Evolutionary conservation across 2,888 invertebrate genomes (phyloP), one percentile per base, ranked within the genome.

Genomic region (Fragum sueziense): DNA sequence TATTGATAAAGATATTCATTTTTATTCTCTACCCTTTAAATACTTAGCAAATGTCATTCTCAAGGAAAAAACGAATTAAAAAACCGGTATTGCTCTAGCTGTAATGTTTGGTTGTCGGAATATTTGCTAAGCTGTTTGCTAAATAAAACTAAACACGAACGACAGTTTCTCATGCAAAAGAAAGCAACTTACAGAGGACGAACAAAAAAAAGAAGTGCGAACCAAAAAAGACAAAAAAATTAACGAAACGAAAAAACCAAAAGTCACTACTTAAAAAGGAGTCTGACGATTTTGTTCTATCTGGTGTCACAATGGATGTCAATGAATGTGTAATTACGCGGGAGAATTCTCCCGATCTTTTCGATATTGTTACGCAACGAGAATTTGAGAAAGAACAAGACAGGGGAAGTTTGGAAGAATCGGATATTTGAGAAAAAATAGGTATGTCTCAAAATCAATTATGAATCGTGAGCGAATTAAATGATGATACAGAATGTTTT

Each of bases 401-500:
- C n/a, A n/a, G n/a, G n/a, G n/a, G n/a, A n/a, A n/a, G n/a, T n/a
- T n/a, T 47, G 14, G 20, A 47, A 47, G 47, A 47, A 20, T 47
- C 47, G 3, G 14, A 47, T 47, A 14, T 47, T 11, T 25, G 25
- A 57, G 47, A 37, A 67, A 25, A n/a, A n/a, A n/a, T n/a, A n/a
- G n/a, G n/a, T n/a, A n/a, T 27, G 25, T 47, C 67, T 34, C 67
- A 67, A 41, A 67, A 67, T 25, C 67, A 67, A 25, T 67, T 67
- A 67, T 41, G 47, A 20, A 47, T n/a, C n/a, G n/a, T n/a, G n/a
- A n/a, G n/a, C n/a, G n/a, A n/a, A n/a, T n/a, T n/a, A n/a, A n/a
- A n/a, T n/a, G n/a, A n/a, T n/a, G n/a, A n/a, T n/a, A n/a, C n/a
- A n/a, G n/a, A n/a, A n/a, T n/a, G n/a, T n/a, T n/a, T n/a, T n/a